Base-by-base conservation (phyloP, 2,888 invertebrate genomes). In the Suillia variegata region DNA sequence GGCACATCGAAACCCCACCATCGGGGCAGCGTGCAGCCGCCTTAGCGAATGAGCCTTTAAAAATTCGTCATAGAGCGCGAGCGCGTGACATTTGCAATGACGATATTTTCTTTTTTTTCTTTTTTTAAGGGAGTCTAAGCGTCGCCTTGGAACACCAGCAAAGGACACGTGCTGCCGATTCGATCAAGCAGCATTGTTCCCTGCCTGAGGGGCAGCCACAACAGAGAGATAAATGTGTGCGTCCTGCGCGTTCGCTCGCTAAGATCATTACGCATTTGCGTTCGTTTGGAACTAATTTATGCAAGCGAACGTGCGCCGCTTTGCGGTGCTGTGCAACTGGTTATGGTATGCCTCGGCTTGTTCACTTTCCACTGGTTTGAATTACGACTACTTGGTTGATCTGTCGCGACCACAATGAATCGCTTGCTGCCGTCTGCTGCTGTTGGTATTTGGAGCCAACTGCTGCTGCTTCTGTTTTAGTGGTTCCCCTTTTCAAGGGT, bases 241-340 rank as follows among this genome's bases (percentile, higher is more conserved):
- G 45, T 42, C 48, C n/a, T 24, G 33, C 26, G 22, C 26, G n/a
- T 38, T 18, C 45, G 45, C 45, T 51, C 50, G 31, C 48, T 58
- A 50, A 62, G 67, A 67, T 66, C 66, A 68, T 67, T 66, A 67
- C 56, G 69, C 63, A 64, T 63, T 67, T 65, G n/a, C n/a, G 56
- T 63, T 69, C 69, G 64, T 54, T 63, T 66, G 71, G 67, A 71
- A 69, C 68, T 70, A 70, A 73, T 71, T 69, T 68, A 71, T 67
- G 67, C 68, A 63, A 62, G 52, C 60, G 64, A 58, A 57, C 63
- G 61, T 65, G 64, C 58, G 59, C 58, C 42, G 22, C 38, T 31
- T 31, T 12, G 31, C 12, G 31, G 6, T 31, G 6, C 6, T 31
- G 15, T 38, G 38, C 15, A n/a, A 38, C 13, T 45, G 45, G 18